Evolutionary conservation across 2,797 vertebrate species (phyloP), one percentile per base, ranked within the genome.

Genomic region (Mormyrops boulengeri): DNA sequence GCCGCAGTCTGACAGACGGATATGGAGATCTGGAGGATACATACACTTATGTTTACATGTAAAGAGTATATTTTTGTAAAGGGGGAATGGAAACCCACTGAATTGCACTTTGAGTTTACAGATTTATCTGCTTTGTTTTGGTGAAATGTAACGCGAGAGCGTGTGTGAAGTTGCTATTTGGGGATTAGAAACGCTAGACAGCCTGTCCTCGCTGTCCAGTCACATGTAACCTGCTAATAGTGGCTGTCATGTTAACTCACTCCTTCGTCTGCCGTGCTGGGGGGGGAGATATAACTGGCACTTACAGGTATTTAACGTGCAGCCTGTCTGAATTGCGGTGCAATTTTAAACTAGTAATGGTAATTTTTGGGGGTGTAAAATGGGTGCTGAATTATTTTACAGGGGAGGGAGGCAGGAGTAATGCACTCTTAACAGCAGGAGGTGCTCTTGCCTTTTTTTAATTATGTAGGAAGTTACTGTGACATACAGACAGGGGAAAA

Each of bases 111-210:
- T 84, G 91, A 92, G 93, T 94, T 95, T 92, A 73, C 88, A 22
- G 90, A 90, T 91, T 92, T 93, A 88, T 91, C 93, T 89, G 88
- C 92, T 90, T 90, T 92, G 92, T 96, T 95, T 95, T 94, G 92
- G 93, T 94, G 92, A 92, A 92, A 91, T 91, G 96, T 94, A 97
- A 97, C 60, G 6, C 69, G 94, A 96, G 91, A 89, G 92, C 0
- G 89, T 88, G 91, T 92, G 92, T 96, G 92, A 93, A 91, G 94
- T 91, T 95, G 96, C 94, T 97, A 97, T 97, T 97, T 97, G 92
- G 88, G 95, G 92, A 89, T 88, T 17, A 93, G 94, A 91, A 94
- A 95, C 92, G 95, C 93, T 95, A 96, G 95, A 93, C 94, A 92
- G 90, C 89, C 93, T 92, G 89, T 89, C 91, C 91, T 90, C 34